A percentile compares a stretch with the other conserved stretches of the same genome.
Conservation (phyloP, 2,113 vertebrate species). For the Anseranas semipalmata region DNA sequence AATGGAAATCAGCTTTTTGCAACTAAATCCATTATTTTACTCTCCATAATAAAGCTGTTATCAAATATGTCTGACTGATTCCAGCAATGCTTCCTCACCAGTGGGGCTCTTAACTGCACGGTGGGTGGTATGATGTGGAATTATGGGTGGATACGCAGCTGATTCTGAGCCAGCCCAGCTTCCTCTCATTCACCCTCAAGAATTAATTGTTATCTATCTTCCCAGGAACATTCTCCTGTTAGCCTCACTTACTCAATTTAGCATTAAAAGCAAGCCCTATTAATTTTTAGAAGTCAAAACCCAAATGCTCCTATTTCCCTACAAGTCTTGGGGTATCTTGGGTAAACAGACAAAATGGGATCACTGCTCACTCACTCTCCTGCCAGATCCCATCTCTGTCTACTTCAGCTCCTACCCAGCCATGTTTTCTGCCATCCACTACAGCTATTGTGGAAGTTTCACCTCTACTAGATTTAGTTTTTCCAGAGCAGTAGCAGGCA, state of each 20-base stretch:
- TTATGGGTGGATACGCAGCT: neutral
- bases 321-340: too few relatives aligned
- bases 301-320: neutral
- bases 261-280: neutral
- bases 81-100: neutral
- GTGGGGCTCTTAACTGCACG: neutral
- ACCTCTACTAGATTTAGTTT: neutral
- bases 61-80: neutral
- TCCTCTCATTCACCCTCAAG: neutral
- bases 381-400: neutral
- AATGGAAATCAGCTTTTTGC: neutral
- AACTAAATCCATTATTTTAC: neutral
- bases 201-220: neutral
- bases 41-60: neutral
- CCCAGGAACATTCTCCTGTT: neutral
- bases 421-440: neutral
- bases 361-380: neutral
- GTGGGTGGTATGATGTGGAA: neutral
- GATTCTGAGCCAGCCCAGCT: neutral
- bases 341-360: neutral
- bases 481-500: neutral
- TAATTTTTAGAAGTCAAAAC: neutral
- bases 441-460: neutral
- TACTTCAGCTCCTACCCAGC: neutral
- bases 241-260: neutral